Conservation (phyloP, 2,113 vertebrate species). For the Sigmodon hispidus region DNA sequence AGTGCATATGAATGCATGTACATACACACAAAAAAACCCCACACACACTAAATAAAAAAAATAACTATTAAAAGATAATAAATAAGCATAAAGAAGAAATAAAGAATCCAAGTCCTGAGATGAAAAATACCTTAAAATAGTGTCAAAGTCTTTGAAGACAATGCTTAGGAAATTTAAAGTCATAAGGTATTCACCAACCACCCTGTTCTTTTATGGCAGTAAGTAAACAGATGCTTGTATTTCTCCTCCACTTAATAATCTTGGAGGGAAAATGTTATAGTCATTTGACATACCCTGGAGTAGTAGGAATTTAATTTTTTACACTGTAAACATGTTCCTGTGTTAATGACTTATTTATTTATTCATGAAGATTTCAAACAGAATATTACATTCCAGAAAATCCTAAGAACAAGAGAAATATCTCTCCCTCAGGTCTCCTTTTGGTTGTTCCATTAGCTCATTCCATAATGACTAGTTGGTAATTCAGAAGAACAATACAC, state of each 20-base stretch:
- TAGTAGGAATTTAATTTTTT: not conserved
- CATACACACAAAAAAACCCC: not conserved
- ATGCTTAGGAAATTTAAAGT: not conserved
- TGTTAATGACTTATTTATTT: not conserved
- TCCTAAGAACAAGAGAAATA: not conserved
- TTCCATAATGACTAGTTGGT: not conserved
- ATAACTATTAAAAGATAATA: not conserved
- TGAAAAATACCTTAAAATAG: not conserved
- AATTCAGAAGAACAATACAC: not conserved
- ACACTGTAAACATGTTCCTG: not conserved
- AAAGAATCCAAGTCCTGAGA: not conserved
- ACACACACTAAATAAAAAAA: not conserved
- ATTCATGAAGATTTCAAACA: conserved; percentile 21
- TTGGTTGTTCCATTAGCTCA: not conserved
- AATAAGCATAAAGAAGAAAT: not conserved
- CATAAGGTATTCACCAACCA: not conserved
- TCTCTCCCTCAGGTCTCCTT: not conserved
- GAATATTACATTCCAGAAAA: conserved; percentile 22
- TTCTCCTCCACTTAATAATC: not conserved
- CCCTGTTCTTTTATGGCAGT: not conserved
- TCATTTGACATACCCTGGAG: not conserved
- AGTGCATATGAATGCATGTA: not conserved
- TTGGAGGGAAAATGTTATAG: not conserved
- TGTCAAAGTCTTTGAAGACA: not conserved
- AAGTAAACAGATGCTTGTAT: not conserved